phyloP scores from a whole-genome alignment of 2,113 vertebrate species.

The Saccopteryx bilineata region DNA sequence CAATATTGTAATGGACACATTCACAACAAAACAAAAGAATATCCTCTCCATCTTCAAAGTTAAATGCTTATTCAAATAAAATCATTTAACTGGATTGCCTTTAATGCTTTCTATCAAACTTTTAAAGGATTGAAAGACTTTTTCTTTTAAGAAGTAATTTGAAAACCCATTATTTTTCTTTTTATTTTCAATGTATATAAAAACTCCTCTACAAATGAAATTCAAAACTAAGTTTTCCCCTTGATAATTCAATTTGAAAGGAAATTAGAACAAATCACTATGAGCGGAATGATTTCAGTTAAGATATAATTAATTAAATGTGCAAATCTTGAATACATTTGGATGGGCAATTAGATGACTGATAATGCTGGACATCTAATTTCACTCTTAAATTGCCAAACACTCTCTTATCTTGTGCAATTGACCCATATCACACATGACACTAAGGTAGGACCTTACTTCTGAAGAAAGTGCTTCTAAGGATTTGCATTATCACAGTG shows the following conservation, averaged over 20 bases:
- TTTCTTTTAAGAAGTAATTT: slow-evolving; percentile 21
- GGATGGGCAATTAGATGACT: slow-evolving; percentile 55
- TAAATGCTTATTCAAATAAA: neutral
- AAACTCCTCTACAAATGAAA: slow-evolving; percentile 34
- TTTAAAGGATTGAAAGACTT: neutral
- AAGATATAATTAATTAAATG: slow-evolving; percentile 76
- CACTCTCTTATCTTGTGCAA: neutral
- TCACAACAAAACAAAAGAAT: slow-evolving; percentile 46
- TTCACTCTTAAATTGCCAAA: slow-evolving; percentile 46
- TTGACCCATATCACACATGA: neutral
- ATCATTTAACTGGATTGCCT: neutral
- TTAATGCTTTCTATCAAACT: neutral
- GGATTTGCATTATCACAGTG: neutral
- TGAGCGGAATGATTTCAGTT: slow-evolving; percentile 68
- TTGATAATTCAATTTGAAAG: slow-evolving; percentile 61
- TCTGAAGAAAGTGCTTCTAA: neutral
- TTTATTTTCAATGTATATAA: neutral
- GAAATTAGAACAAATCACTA: slow-evolving; percentile 65
- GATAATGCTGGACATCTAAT: slow-evolving; percentile 57
- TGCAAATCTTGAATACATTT: slow-evolving; percentile 55
- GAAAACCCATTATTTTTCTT: slow-evolving; percentile 46
- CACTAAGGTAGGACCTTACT: neutral
- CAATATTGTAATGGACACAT: slow-evolving; percentile 59
- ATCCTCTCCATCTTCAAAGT: slow-evolving; percentile 18
- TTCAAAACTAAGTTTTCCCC: slow-evolving; percentile 40